A percentile compares a stretch with the other conserved stretches of the same genome.
These are phyloP conservation scores for Holothuria scabra DNA, from an alignment of 53 echinoderm and acorn worm species.

Conservation along the genomic window DNA sequence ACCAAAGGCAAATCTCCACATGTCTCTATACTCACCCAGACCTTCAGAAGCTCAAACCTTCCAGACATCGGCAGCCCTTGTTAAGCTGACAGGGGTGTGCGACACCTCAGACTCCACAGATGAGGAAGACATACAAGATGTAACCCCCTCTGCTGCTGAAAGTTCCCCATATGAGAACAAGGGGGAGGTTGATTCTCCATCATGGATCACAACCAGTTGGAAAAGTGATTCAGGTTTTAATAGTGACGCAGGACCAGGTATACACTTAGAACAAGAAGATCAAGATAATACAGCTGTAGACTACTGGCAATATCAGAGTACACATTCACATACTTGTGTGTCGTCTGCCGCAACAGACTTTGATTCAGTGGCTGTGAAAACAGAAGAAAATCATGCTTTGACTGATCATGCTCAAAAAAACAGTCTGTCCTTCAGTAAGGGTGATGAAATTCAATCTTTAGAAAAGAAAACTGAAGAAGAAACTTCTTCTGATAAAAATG, in stretches of 20 bases:
- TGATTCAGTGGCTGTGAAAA: no score
- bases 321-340: no score
- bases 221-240: slow-evolving; percentile 76
- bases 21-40: slow-evolving; percentile 22
- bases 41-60: slow-evolving; percentile 17
- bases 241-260: slow-evolving; percentile 46
- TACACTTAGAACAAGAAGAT: slow-evolving; percentile 29
- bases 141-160: not conserved
- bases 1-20: not conserved
- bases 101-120: slow-evolving; percentile 33
- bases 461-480: no score
- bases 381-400: no score
- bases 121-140: slow-evolving; percentile 17
- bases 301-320: not conserved
- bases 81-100: slow-evolving; percentile 47
- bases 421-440: no score
- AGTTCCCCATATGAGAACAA: slow-evolving; percentile 17
- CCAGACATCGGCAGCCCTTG: slow-evolving; percentile 40
- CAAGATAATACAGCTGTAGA: not conserved
- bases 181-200: slow-evolving; percentile 27
- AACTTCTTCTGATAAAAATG: no score
- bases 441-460: no score
- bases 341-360: no score
- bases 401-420: no score
- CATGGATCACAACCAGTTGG: slow-evolving; percentile 74